These are phyloP conservation scores for Thalassarche chlororhynchos DNA, from an alignment of 2,113 vertebrate species.

Conservation along the genomic window DNA sequence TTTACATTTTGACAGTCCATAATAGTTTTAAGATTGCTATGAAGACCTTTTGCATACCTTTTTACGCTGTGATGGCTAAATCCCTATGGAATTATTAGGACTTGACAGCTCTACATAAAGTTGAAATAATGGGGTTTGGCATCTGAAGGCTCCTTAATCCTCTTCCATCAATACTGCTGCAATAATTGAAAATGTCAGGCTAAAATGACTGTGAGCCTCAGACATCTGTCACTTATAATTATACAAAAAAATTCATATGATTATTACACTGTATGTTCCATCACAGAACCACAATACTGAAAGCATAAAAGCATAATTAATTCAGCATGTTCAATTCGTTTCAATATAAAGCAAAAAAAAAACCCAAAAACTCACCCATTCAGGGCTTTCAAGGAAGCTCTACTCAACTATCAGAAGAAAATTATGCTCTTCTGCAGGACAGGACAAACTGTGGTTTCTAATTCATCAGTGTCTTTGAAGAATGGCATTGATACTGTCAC, in stretches of 20 bases:
- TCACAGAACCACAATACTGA: constrained; percentile 5
- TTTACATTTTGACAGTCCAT: constrained; percentile 44
- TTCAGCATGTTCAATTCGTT: background rate
- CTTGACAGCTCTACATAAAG: constrained; percentile 69
- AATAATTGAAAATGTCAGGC: constrained; percentile 71
- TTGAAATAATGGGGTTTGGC: constrained; percentile 73
- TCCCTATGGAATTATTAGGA: constrained; percentile 53
- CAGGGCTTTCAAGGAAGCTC: background rate
- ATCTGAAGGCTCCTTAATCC: constrained; percentile 58
- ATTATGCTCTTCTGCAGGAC: background rate
- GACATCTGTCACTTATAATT: constrained; percentile 70
- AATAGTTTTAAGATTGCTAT: constrained; percentile 50
- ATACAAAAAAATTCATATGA: constrained; percentile 41
- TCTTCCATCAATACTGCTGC: constrained; percentile 62
- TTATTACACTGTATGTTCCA: constrained; percentile 24
- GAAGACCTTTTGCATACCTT: constrained; percentile 35
- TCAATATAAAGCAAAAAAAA: background rate
- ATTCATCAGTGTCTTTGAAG: background rate
- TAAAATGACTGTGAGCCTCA: constrained; percentile 65
- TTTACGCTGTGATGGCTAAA: constrained; percentile 21
- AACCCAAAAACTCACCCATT: background rate
- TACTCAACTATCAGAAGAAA: background rate
- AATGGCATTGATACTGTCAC: background rate
- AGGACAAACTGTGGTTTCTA: background rate
- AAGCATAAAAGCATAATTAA: constrained; percentile 38